Evolutionary conservation across 2,888 invertebrate species (phyloP).

Genomic region (Clepsis dumicolana): DNA sequence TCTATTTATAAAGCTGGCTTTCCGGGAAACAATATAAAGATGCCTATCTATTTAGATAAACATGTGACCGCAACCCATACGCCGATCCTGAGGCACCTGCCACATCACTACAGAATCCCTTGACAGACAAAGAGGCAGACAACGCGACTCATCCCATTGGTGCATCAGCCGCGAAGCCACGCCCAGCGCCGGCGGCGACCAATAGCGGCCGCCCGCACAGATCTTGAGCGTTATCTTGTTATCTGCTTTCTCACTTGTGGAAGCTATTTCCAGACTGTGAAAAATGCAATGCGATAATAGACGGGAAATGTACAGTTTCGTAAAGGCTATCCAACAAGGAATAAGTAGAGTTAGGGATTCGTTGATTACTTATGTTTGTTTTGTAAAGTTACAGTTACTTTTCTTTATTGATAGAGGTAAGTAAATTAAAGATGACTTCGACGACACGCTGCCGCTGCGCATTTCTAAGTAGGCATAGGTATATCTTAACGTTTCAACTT

Average conservation of each 20-base stretch:
- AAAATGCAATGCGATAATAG: constrained; percentile 45
- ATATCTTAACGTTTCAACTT: constrained; percentile 65
- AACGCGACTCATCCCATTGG: constrained; percentile 86
- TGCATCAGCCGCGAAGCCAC: constrained; percentile 84
- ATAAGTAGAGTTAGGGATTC: not conserved
- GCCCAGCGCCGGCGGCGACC: constrained; percentile 73
- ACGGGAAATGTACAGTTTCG: constrained; percentile 13
- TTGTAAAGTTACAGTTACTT: not conserved
- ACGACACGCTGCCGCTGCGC: constrained; percentile 57
- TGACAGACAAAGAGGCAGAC: constrained; percentile 87
- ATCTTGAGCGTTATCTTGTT: constrained; percentile 86
- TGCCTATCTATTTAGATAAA: constrained; percentile 10
- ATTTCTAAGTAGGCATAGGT: constrained; percentile 74
- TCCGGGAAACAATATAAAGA: not conserved
- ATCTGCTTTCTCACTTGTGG: constrained; percentile 81
- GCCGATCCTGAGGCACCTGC: constrained; percentile 49
- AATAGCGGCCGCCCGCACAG: constrained; percentile 79
- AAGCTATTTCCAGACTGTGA: constrained; percentile 73
- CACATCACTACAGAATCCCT: constrained; percentile 67
- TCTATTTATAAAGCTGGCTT: not conserved
- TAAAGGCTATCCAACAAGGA: not conserved
- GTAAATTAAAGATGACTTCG: constrained; percentile 66
- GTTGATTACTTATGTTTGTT: not conserved
- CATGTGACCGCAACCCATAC: not conserved
- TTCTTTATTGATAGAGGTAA: constrained; percentile 26